Percentiles rank a stretch among this genome's conserved stretches.
Evolutionary conservation across 2,797 vertebrate genomes (phyloP).

Genomic region (Mallotus villosus): DNA sequence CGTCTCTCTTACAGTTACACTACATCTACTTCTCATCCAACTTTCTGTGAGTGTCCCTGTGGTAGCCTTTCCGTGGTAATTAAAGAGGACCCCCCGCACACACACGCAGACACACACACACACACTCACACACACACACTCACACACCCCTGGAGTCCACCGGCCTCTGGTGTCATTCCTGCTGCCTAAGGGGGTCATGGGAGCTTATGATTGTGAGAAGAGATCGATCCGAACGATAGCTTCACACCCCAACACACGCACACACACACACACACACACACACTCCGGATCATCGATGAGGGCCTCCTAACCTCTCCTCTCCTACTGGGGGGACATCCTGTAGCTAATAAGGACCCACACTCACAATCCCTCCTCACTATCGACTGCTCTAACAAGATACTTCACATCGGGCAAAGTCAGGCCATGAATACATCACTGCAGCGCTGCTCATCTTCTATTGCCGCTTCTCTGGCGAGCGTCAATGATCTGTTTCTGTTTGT

Average conservation of each 20-base stretch:
- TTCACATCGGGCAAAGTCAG: constrained; percentile 68
- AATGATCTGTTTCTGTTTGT: constrained; percentile 8
- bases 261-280: constrained; percentile 26
- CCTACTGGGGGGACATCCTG: constrained; percentile 78
- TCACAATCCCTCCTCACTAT: constrained; percentile 58
- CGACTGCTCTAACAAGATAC: constrained; percentile 73
- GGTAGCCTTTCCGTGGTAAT: constrained; percentile 72
- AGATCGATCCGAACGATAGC: constrained; percentile 78
- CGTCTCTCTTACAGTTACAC: constrained; percentile 40
- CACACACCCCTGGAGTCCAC: constrained; percentile 40
- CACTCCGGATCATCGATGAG: constrained; percentile 70
- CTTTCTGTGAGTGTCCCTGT: constrained; percentile 51
- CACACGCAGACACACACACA: constrained; percentile 10
- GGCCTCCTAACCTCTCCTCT: constrained; percentile 68
- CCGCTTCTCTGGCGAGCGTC: neutral
- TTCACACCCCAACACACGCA: constrained; percentile 60
- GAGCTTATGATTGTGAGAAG: constrained; percentile 71
- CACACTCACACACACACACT: constrained; percentile 16
- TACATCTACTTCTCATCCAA: constrained; percentile 45
- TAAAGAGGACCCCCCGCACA: constrained; percentile 60
- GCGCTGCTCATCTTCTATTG: neutral
- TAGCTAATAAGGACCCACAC: constrained; percentile 79
- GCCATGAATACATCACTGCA: constrained; percentile 49
- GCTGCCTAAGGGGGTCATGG: constrained; percentile 71
- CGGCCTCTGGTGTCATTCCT: constrained; percentile 72